Evolutionary conservation across 2,888 invertebrate species (phyloP), one percentile per base, ranked within the genome.

Genomic region (Stomorhina lunata): DNA sequence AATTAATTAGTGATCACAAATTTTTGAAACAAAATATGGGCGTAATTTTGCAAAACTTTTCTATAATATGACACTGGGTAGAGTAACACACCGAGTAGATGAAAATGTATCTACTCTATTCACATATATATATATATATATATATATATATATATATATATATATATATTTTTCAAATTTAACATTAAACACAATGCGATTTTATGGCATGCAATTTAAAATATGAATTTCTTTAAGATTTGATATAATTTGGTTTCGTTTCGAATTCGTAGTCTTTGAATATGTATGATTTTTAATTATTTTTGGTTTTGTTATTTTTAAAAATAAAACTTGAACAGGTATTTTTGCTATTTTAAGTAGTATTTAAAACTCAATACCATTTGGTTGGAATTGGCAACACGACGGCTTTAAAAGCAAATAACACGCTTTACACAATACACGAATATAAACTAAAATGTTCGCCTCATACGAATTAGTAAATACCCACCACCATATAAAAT

Each of bases 341-440:
- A 72, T 79, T 77, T 59, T 45, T 45, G 45, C 37, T 68, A 48
- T 48, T 66, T 65, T 48, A 12, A 48, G 15, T 63, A 4, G 37
- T 66, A 45, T 78, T 48, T 69, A 48, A 53, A 71, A 34, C 71
- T 59, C 48, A 66, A 72, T 71, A 79, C 40, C 75, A 79, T 82
- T 63, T 45, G 4, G 9, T 68, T 34, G 15, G 57, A 65, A 65
- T 75, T 82, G 34, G 69, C 75, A 66, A 71, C 78, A 79, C 78
- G 45, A 77, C 66, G 59, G 50, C 22, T 27, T 72, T 22, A 50
- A 72, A 72, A 55, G 40, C 43, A 40, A 82, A 71, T 43, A 73
- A 45, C 65, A 75, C 79, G 79, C 69, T 81, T 75, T 69, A 34
- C 57, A 75, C 82, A 65, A 71, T 75, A 50, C 50, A 82, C 79